A percentile compares a stretch with the other conserved stretches of the same genome.
Conservation (phyloP, 2,113 vertebrate species). For the Phainopepla nitens region DNA sequence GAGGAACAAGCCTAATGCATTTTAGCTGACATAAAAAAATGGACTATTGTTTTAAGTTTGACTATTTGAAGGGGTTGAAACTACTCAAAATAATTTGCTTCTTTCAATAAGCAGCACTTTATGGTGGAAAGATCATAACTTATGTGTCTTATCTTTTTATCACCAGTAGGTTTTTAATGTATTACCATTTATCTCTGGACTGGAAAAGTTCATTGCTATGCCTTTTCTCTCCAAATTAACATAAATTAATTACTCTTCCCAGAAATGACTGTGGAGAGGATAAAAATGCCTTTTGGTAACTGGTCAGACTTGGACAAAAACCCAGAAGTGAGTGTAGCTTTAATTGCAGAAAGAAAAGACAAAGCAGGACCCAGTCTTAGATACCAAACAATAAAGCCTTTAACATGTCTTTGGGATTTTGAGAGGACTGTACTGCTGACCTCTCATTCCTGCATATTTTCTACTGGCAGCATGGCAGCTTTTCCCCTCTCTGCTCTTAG, state of each 20-base stretch:
- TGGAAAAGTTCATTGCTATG: conserved; percentile 21
- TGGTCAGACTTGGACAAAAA: background rate
- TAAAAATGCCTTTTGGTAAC: conserved; percentile 43
- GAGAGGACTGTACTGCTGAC: conserved; percentile 37
- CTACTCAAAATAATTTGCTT: background rate
- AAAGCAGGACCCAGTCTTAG: conserved; percentile 19
- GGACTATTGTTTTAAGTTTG: background rate
- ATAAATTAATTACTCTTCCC: conserved; percentile 25
- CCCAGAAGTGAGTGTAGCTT: background rate
- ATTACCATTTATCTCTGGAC: background rate
- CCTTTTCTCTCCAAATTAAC: conserved; percentile 28
- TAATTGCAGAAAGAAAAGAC: conserved; percentile 15
- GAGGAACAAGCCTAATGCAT: background rate
- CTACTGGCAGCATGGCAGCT: background rate
- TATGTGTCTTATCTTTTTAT: conserved; percentile 4
- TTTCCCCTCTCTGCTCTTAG: background rate
- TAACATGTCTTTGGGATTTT: conserved; percentile 6
- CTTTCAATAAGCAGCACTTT: background rate
- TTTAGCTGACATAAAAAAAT: background rate
- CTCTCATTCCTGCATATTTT: conserved; percentile 62
- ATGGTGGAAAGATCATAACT: background rate
- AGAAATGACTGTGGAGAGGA: conserved; percentile 5
- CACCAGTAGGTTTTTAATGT: background rate
- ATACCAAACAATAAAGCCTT: conserved; percentile 47
- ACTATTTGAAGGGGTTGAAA: background rate